phyloP scores from a whole-genome alignment of 2,113 vertebrate genomes.

The Callorhinus ursinus region DNA sequence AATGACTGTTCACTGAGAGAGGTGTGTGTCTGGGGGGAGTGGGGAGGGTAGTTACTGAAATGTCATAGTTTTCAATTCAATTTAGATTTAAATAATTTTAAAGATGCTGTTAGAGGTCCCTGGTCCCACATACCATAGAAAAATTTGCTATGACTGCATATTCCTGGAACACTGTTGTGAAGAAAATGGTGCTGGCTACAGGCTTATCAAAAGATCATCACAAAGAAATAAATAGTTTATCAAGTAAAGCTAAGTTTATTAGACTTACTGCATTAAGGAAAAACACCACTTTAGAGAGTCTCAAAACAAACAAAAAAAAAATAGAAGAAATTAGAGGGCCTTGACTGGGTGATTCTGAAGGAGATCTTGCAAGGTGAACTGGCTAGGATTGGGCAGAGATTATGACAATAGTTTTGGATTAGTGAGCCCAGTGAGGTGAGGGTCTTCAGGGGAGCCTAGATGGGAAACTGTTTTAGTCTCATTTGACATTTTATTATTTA shows the following conservation, averaged over 20 bases:
- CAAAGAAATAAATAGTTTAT: background rate
- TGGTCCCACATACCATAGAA: background rate
- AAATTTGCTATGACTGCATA: background rate
- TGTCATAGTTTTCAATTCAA: background rate
- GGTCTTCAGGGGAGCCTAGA: background rate
- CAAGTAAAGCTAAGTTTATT: background rate
- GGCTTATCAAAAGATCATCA: background rate
- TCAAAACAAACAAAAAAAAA: background rate
- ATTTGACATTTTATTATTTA: background rate
- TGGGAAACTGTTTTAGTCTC: background rate
- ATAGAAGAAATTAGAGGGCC: background rate
- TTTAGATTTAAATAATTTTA: conserved; percentile 18
- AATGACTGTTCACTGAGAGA: background rate
- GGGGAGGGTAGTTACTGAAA: background rate
- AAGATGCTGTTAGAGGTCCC: background rate
- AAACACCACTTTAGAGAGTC: background rate
- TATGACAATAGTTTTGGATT: background rate
- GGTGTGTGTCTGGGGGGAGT: background rate
- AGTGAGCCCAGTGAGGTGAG: background rate
- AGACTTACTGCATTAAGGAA: background rate
- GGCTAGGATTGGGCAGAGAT: background rate
- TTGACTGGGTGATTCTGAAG: background rate
- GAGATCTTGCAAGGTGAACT: background rate
- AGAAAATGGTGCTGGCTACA: background rate
- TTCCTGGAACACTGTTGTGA: background rate